Conservation (phyloP, 92 coral and sea anemone genomes). For the Umimayanthus kanabou region DNA sequence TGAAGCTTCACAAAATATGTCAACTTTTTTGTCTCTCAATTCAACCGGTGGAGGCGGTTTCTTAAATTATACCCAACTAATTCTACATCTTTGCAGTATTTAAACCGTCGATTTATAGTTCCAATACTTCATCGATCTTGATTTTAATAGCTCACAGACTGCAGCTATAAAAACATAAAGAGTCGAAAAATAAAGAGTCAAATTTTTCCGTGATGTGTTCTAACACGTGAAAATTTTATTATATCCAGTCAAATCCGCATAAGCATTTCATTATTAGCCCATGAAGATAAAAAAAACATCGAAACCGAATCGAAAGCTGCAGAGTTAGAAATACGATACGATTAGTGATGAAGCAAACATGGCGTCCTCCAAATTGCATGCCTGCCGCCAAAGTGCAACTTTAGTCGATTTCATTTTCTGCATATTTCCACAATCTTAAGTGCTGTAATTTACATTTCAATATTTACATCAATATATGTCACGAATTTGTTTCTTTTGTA, state of each 20-base stretch:
- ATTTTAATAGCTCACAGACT: not conserved
- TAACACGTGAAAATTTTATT: not conserved
- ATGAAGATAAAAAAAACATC: not conserved
- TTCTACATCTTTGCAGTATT: not conserved
- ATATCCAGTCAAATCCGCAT: not conserved
- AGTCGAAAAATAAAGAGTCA: not conserved
- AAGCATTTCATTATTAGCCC: not conserved
- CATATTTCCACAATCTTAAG: not conserved
- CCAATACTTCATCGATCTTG: no score
- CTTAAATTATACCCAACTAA: not conserved
- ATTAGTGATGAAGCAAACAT: not conserved
- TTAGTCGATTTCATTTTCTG: not conserved
- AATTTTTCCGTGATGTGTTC: not conserved
- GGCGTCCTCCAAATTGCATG: not conserved
- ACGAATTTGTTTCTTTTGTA: slow-evolving; percentile 17
- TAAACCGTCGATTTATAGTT: not conserved
- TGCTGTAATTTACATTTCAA: slow-evolving; percentile 19
- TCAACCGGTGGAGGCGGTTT: not conserved
- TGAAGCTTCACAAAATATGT: not conserved
- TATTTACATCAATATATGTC: not conserved
- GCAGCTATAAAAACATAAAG: not conserved
- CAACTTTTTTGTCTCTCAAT: not conserved
- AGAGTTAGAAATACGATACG: not conserved
- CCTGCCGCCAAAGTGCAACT: no score
- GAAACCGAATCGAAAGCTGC: not conserved